Base-by-base conservation (phyloP, 2,888 invertebrate species). In the Hofmannophila pseudospretella region DNA sequence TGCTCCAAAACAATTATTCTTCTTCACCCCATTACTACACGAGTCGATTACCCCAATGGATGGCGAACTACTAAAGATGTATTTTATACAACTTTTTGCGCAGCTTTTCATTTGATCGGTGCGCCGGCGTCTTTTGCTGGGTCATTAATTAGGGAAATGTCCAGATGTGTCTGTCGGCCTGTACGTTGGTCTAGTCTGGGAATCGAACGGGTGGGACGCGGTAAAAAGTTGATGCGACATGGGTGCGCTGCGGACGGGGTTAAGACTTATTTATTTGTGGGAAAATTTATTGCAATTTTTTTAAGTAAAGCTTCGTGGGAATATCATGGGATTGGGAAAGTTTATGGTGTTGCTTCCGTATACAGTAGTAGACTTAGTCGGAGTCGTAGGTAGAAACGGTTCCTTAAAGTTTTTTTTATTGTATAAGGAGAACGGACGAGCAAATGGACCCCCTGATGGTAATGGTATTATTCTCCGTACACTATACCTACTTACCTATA, bases 91-190 rank as follows among this genome's bases (percentile, higher is more conserved):
- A 66, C 52, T 72, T 76, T 77, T 78, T 76, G 60, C 58, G 41
- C 58, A 51, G 47, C 51, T 55, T 67, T 67, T 63, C 67, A 66
- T 68, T 65, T 60, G 65, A 67, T 61, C 54, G 39, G 37, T 39
- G 39, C 34, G 31, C 55, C 72, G 67, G 67, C 68, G 57, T 63
- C 69, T 53, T 66, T 65, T 63, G 64, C 67, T 58, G 53, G 59
- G 58, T 73, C 76, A 77, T 79, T 80, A 77, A 80, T 80, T 80
- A 80, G 74, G 75, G 67, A 74, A 55, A 67, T 63, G 61, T 60
- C 51, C 38, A 35, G 45, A 42, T 47, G 45, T 41, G 44, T 60
- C 58, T 53, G 58, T 56, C 52, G 48, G 49, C 54, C 51, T 39
- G 27, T 22, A 23, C n/a, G 27, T 7, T 3, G 10, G 9, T n/a